Evolutionary conservation across 2,113 vertebrate species (phyloP).

Genomic region (Gambusia affinis): DNA sequence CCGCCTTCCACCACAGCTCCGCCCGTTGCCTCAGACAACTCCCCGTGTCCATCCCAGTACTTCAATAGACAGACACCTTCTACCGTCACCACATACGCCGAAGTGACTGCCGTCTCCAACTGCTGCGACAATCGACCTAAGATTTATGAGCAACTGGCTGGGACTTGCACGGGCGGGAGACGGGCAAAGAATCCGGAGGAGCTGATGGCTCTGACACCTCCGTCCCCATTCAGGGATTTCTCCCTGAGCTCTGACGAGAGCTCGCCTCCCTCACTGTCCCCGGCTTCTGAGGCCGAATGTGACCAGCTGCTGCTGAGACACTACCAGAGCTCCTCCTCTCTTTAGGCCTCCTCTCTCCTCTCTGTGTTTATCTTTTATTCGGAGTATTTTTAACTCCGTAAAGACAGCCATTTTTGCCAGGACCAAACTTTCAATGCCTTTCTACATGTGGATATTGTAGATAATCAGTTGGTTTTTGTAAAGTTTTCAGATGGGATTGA

Average conservation of each 20-base stretch:
- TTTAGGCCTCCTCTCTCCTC: conserved; percentile 73
- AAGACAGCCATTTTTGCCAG: conserved; percentile 7
- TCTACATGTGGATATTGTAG: conserved; percentile 27
- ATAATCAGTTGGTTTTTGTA: conserved; percentile 19
- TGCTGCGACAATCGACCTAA: conserved; percentile 75
- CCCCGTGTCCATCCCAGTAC: conserved; percentile 84
- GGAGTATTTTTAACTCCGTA: conserved; percentile 10
- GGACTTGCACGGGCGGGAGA: conserved; percentile 82
- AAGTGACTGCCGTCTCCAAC: conserved; percentile 86
- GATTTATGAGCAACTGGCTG: conserved; percentile 74
- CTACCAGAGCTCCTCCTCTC: conserved; percentile 98
- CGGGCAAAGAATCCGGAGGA: conserved; percentile 81
- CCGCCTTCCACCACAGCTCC: conserved; percentile 69
- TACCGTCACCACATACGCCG: conserved; percentile 89
- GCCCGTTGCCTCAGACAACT: conserved; percentile 76
- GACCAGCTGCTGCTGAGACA: conserved; percentile 93
- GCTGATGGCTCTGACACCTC: conserved; percentile 91
- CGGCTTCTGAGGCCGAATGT: conserved; percentile 89
- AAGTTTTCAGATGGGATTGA: conserved; percentile 23
- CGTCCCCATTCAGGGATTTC: conserved; percentile 96
- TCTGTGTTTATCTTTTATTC: not conserved
- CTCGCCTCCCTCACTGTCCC: conserved; percentile 88
- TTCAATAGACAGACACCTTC: conserved; percentile 85
- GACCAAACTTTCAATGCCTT: conserved; percentile 51
- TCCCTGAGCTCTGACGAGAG: conserved; percentile 88